A percentile compares a stretch with the other conserved stretches of the same genome.
phyloP scores from a whole-genome alignment of 2,888 invertebrate genomes.

The Cosmopolites sordidus region DNA sequence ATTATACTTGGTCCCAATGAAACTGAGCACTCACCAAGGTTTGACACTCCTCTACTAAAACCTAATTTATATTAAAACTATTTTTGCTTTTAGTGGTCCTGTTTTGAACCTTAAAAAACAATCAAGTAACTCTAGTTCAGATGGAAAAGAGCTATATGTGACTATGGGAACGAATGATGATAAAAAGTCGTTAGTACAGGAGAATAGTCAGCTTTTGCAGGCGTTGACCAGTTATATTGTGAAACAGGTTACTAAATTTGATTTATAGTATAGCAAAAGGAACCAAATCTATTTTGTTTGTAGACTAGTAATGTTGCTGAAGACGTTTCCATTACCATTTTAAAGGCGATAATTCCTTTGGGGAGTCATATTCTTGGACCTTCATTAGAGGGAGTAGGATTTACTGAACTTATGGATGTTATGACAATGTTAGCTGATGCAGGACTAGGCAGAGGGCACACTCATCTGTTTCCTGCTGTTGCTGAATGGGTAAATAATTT shows the following conservation, averaged over 20 bases:
- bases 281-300: too few relatives aligned
- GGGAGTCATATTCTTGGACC: constrained; percentile 64
- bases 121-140: constrained; percentile 13
- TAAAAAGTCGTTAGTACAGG: constrained; percentile 56
- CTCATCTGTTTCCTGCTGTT: constrained; percentile 72
- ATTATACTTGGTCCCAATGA: constrained; percentile 54
- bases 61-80: not conserved
- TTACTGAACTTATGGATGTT: constrained; percentile 70
- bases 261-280: too few relatives aligned
- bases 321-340: constrained; percentile 60
- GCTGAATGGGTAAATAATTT: constrained; percentile 62
- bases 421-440: constrained; percentile 84
- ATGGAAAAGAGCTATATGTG: constrained; percentile 16
- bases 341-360: constrained; percentile 70
- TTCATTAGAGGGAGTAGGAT: constrained; percentile 65
- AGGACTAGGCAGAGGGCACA: constrained; percentile 69
- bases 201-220: constrained; percentile 67
- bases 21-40: constrained; percentile 12
- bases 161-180: constrained; percentile 42
- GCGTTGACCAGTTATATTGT: constrained; percentile 70
- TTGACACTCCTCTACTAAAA: not conserved
- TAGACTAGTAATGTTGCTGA: constrained; percentile 56
- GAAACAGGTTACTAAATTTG: constrained; percentile 55
- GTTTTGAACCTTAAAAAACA: constrained; percentile 15
- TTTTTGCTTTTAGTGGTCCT: constrained; percentile 7